Percentiles rank a stretch among this genome's conserved stretches.
These are phyloP conservation scores for Arbacia lixula DNA, from an alignment of 53 echinoderm and acorn worm genomes.

Conservation along the genomic window DNA sequence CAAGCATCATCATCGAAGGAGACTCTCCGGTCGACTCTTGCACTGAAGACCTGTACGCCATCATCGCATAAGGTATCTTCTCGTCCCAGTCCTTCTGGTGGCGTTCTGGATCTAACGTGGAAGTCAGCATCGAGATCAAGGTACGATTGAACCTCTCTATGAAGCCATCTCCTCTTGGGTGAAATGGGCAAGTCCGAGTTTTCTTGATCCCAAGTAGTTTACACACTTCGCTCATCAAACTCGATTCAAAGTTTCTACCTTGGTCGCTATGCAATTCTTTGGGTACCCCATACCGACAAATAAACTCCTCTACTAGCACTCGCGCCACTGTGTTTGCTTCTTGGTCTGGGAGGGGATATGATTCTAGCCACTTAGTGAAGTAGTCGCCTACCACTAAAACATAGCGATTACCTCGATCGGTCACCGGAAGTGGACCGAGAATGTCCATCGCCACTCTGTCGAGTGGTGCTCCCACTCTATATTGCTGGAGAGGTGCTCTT, in stretches of 20 bases:
- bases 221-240: constrained; percentile 6
- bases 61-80: constrained; percentile 16
- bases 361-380: constrained; percentile 67
- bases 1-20: constrained; percentile 40
- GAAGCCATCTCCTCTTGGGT: constrained; percentile 4
- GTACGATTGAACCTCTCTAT: constrained; percentile 32
- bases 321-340: constrained; percentile 61
- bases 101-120: constrained; percentile 19
- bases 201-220: constrained; percentile 13
- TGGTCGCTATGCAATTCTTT: constrained; percentile 59
- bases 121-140: constrained; percentile 17
- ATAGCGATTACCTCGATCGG: constrained; percentile 60
- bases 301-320: constrained; percentile 58
- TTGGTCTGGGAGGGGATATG: constrained; percentile 46
- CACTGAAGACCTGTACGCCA: constrained; percentile 33
- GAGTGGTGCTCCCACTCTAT: constrained; percentile 47
- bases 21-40: constrained; percentile 33
- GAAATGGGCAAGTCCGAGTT: constrained; percentile 2
- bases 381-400: constrained; percentile 67
- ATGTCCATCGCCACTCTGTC: constrained; percentile 68
- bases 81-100: constrained; percentile 39
- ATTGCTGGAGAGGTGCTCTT: constrained; percentile 44
- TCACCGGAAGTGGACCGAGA: constrained; percentile 61
- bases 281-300: constrained; percentile 64
- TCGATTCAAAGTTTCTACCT: no score